A percentile compares a stretch with the other conserved stretches of the same genome.
phyloP scores from a whole-genome alignment of 2,888 invertebrate species.

The Drosophila borborema region DNA sequence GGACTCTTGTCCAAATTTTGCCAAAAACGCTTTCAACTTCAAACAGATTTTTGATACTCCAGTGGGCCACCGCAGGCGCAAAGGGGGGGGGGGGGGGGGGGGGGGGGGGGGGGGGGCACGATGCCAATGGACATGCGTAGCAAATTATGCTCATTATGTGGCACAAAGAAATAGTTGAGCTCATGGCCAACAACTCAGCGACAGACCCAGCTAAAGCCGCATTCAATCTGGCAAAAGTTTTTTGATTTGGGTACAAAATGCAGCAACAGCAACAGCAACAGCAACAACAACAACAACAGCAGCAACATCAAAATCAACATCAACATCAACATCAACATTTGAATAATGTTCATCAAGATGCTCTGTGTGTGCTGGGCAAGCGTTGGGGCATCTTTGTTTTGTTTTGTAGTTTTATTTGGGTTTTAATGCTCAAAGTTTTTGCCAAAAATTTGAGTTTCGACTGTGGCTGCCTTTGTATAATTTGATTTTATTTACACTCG shows the following conservation, averaged over 20 bases:
- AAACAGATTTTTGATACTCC: slow-evolving; percentile 73
- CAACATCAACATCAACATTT: neutral
- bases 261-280: neutral
- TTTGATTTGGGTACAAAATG: slow-evolving; percentile 52
- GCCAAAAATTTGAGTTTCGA: slow-evolving; percentile 26
- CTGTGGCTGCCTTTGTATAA: slow-evolving; percentile 46
- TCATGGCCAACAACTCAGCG: slow-evolving; percentile 15
- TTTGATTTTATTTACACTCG: slow-evolving; percentile 56
- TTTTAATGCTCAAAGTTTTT: slow-evolving; percentile 38
- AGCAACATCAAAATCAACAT: slow-evolving; percentile 8
- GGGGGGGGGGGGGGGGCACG: neutral
- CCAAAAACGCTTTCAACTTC: slow-evolving; percentile 69
- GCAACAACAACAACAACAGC: neutral
- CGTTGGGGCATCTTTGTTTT: slow-evolving; percentile 28
- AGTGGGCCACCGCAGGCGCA: slow-evolving; percentile 66
- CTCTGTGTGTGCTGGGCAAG: neutral
- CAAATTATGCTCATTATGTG: slow-evolving; percentile 78
- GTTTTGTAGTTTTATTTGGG: slow-evolving; percentile 36
- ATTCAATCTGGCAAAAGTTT: slow-evolving; percentile 48
- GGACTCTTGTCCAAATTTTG: slow-evolving; percentile 32
- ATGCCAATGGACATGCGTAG: slow-evolving; percentile 53
- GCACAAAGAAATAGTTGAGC: slow-evolving; percentile 65
- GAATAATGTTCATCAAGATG: slow-evolving; percentile 17
- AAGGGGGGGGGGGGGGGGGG: neutral
- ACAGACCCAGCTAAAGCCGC: slow-evolving; percentile 15